phyloP scores from a whole-genome alignment of 2,888 invertebrate genomes.

The Homarus gammarus region DNA sequence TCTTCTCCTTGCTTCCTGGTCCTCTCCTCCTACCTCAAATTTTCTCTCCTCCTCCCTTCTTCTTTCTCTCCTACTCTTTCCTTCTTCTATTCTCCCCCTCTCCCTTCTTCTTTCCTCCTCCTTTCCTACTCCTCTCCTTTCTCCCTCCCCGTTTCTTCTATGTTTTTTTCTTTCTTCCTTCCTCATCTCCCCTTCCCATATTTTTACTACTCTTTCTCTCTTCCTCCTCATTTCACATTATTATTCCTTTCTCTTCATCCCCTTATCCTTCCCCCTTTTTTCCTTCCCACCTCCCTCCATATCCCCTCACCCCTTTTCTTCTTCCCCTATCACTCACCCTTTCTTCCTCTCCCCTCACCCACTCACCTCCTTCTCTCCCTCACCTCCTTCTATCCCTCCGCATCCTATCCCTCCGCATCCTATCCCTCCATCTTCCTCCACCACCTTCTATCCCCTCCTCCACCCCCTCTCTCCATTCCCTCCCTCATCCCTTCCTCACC shows the following conservation, averaged over 20 bases:
- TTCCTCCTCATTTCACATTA: neutral
- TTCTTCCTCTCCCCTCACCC: no score
- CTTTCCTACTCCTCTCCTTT: neutral
- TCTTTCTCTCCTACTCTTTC: neutral
- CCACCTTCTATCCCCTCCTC: no score
- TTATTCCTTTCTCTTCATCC: no score
- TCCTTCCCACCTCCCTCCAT: neutral
- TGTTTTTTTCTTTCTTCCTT: neutral
- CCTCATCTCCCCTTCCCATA: neutral
- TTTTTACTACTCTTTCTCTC: neutral
- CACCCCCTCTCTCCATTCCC: no score
- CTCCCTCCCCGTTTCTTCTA: neutral
- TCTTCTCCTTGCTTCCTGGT: no score
- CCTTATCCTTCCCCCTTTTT: neutral
- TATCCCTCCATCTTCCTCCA: no score
- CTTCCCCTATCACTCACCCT: no score
- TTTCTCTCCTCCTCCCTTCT: neutral
- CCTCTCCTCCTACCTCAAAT: neutral
- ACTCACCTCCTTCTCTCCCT: no score
- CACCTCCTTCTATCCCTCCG: no score
- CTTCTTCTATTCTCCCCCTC: neutral
- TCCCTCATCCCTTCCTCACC: no score
- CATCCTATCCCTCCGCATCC: no score
- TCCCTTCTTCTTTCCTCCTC: neutral
- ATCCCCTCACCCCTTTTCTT: no score